Conservation (phyloP, 2,113 vertebrate genomes). For the Anolis carolinensis region DNA sequence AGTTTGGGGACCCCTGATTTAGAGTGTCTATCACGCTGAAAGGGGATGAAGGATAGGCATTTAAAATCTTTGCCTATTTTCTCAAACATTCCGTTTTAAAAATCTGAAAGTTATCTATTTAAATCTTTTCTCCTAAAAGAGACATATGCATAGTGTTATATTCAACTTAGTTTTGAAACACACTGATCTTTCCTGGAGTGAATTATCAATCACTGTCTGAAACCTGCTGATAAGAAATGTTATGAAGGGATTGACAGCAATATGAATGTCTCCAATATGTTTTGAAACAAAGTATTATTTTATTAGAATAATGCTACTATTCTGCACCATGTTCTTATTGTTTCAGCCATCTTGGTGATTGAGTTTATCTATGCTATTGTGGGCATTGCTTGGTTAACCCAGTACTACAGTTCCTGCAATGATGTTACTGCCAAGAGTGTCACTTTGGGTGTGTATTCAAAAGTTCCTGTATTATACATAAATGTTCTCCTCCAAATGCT, state of each 20-base stretch:
- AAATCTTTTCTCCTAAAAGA: not conserved
- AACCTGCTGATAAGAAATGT: too few relatives aligned
- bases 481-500: not conserved
- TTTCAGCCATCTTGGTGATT: conserved; percentile 92
- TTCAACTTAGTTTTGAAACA: not conserved
- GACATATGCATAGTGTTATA: not conserved
- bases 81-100: not conserved
- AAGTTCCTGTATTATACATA: not conserved
- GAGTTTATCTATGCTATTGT: conserved; percentile 97
- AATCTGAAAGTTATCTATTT: not conserved
- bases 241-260: not conserved
- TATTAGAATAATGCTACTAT: conserved; percentile 1
- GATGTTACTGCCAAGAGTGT: conserved; percentile 96
- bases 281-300: not conserved
- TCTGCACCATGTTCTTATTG: conserved; percentile 29
- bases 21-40: not conserved
- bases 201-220: not conserved
- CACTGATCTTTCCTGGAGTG: not conserved
- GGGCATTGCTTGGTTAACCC: conserved; percentile 95
- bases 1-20: too few relatives aligned
- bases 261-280: not conserved
- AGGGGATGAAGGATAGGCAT: not conserved
- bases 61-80: fast-evolving
- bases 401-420: conserved; percentile 95
- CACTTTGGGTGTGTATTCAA: conserved; percentile 85